Base-by-base conservation (phyloP, 2,797 vertebrate species). In the Serranus cabrilla region DNA sequence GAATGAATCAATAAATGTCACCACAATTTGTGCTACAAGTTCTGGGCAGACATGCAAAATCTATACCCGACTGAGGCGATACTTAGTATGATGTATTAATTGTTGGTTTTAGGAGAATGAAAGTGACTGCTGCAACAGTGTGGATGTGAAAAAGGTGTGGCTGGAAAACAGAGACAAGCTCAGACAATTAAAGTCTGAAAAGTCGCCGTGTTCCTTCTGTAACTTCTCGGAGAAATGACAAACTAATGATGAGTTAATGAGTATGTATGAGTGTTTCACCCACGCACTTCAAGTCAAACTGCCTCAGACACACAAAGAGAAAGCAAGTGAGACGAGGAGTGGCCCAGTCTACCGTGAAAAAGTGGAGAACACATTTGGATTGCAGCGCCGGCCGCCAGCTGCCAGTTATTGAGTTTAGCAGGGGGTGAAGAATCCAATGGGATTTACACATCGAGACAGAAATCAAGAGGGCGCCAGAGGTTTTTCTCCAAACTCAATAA, bases 381-480 rank as follows among this genome's bases (percentile, higher is more conserved):
- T 79, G 64, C 77, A 68, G 78, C 23, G 2, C 67, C 18, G 54
- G 68, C 78, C 39, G 42, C 75, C 69, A 72, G 84, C 87, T 85
- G 87, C 82, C 82, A 76, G 69, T 80, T 86, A 85, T 75, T 82
- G 75, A 66, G 88, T 87, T 86, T 86, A 84, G 84, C 82, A 73
- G 76, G 72, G 75, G 79, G 73, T 81, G 85, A 84, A 78, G 43
- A 82, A 84, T 84, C 74, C 84, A 59, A 73, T 45, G 71, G 83
- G 85, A 85, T 85, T 89, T 82, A 86, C 77, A 90, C 79, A 76
- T 78, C 65, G n/a, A 83, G 75, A 86, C 77, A 87, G 82, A 89
- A 86, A 81, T 82, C 81, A 81, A 64, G 74, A 77, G 70, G 73
- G 77, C 14, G 37, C 74, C 86, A 78, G 57, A 72, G 83, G 55